phyloP scores from a whole-genome alignment of 2,113 vertebrate species.

The Cyprinodon tularosa region DNA sequence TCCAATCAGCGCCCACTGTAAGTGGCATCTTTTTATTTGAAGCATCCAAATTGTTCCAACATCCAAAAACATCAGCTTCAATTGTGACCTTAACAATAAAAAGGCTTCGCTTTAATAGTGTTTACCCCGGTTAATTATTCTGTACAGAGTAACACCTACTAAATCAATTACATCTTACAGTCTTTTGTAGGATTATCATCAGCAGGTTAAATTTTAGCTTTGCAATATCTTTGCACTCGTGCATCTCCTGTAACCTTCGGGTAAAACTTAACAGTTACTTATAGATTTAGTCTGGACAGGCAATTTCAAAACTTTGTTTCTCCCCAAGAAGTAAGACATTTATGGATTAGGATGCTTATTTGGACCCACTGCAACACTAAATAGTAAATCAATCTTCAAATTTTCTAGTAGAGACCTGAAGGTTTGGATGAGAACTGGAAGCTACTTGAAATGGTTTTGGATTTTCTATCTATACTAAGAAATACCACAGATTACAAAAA shows the following conservation, averaged over 20 bases:
- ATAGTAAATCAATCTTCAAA: no score
- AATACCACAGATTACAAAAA: no score
- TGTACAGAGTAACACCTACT: not conserved
- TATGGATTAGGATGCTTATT: no score
- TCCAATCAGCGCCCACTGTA: no score
- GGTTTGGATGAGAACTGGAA: no score
- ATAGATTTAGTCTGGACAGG: no score
- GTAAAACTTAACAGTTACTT: not conserved
- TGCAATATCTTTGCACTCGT: not conserved
- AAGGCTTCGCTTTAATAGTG: not conserved
- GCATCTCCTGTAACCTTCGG: not conserved
- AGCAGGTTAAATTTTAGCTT: not conserved
- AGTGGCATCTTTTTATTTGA: not conserved
- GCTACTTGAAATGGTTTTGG: no score
- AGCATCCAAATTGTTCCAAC: not conserved
- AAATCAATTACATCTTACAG: not conserved
- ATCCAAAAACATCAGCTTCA: not conserved
- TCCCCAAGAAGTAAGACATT: no score
- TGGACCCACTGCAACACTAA: no score
- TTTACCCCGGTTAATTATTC: not conserved
- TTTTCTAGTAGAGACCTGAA: no score
- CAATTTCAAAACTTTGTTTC: no score
- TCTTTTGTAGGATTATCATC: not conserved
- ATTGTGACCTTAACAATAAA: not conserved
- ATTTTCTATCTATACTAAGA: no score